Percentiles rank a stretch among this genome's conserved stretches.
Conservation (phyloP, 2,113 vertebrate genomes). For the Aldabrachelys gigantea region DNA sequence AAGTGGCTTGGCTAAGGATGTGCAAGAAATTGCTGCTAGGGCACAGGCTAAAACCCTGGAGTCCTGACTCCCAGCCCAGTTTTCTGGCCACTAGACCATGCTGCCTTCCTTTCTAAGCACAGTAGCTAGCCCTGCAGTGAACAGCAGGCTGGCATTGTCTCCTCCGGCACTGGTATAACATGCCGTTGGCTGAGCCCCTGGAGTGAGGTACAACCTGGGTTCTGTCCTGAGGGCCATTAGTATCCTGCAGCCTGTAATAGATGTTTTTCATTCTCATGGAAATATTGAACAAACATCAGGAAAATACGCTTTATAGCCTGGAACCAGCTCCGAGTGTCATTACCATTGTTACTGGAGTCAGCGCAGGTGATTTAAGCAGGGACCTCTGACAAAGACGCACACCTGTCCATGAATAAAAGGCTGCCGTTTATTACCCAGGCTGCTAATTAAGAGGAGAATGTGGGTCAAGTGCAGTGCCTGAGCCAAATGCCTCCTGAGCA, state of each 20-base stretch:
- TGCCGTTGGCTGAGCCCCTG: conserved; percentile 48
- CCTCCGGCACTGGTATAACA: background rate
- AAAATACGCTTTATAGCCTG: conserved; percentile 79
- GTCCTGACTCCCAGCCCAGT: background rate
- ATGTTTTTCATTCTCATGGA: conserved; percentile 80
- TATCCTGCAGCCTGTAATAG: conserved; percentile 72
- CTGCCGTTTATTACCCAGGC: conserved; percentile 47
- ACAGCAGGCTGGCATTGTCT: background rate
- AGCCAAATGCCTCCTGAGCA: conserved; percentile 11
- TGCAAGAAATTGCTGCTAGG: background rate
- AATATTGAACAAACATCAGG: conserved; percentile 83
- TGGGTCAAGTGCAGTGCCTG: background rate
- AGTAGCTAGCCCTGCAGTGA: accelerated
- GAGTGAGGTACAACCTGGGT: conserved; percentile 60
- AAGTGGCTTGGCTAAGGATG: background rate
- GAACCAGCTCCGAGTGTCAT: conserved; percentile 68
- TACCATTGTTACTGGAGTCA: conserved; percentile 76
- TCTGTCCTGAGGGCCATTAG: conserved; percentile 64
- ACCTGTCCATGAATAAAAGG: conserved; percentile 77
- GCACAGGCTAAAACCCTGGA: accelerated
- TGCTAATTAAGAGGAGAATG: conserved; percentile 67
- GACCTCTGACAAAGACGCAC: conserved; percentile 75
- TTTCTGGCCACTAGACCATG: background rate
- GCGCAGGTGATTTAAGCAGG: conserved; percentile 74
- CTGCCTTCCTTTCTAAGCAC: background rate